Percentiles rank a stretch among this genome's conserved stretches.
phyloP scores from a whole-genome alignment of 2,797 vertebrate species.

The Argya squamiceps region DNA sequence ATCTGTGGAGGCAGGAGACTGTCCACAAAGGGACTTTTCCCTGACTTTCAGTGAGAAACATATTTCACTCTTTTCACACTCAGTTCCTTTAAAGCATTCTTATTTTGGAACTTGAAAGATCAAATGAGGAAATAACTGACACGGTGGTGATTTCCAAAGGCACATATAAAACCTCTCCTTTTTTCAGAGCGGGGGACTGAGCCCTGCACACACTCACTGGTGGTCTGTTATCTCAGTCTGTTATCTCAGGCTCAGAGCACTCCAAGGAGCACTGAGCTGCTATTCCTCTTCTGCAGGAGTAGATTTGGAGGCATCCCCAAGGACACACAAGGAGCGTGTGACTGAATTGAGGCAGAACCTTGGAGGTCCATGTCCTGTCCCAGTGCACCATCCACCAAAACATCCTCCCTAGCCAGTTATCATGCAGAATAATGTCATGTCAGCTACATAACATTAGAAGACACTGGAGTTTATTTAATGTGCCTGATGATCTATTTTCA shows the following conservation, averaged over 20 bases:
- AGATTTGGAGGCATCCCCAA: neutral
- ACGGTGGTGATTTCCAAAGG: neutral
- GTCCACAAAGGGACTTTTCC: slow-evolving; percentile 11
- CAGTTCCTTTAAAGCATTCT: slow-evolving; percentile 48
- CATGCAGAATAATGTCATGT: neutral
- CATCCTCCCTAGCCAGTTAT: neutral
- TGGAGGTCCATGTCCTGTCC: neutral
- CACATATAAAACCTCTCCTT: neutral
- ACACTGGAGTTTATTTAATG: neutral
- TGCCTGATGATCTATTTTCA: neutral
- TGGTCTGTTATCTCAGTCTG: neutral
- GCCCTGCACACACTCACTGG: neutral
- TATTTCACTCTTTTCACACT: neutral
- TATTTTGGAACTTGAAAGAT: neutral
- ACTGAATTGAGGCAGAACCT: neutral
- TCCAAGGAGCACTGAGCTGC: neutral
- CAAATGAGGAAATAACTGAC: slow-evolving; percentile 47
- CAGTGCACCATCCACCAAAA: neutral
- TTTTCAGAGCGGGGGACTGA: neutral
- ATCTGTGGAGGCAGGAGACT: neutral
- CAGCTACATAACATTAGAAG: neutral
- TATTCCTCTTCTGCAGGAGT: neutral
- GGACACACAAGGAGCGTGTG: neutral
- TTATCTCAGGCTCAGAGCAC: neutral
- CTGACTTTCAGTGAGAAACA: neutral